Conservation (phyloP, 2,797 vertebrate genomes). For the Anisognathus igniventris region DNA sequence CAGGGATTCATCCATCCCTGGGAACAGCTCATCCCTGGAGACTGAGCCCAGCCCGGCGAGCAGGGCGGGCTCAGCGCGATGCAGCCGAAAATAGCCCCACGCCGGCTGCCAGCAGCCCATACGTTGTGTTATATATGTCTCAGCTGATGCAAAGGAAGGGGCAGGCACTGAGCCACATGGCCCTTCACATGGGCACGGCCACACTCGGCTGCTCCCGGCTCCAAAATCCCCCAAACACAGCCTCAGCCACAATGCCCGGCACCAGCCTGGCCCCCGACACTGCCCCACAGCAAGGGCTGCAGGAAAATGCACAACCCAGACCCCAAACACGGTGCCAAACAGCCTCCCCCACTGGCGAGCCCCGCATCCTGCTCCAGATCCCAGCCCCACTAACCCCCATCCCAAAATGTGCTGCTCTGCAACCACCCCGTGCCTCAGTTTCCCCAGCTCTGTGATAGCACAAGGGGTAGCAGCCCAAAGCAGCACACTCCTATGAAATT, state of each 20-base stretch:
- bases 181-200: neutral
- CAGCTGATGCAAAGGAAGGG: neutral
- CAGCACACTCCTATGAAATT: fast-evolving
- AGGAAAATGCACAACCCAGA: fast-evolving
- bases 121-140: neutral
- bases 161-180: neutral
- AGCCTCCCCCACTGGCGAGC: fast-evolving
- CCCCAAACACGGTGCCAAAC: fast-evolving
- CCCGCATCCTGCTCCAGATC: neutral
- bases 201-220: neutral
- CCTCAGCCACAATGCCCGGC: fast-evolving
- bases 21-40: neutral
- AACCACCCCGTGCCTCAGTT: neutral
- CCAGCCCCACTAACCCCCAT: neutral
- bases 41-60: neutral
- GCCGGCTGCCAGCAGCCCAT: neutral
- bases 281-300: neutral
- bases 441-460: neutral
- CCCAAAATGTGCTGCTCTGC: neutral
- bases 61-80: neutral
- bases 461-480: neutral
- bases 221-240: fast-evolving
- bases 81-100: neutral
- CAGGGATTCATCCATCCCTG: neutral
- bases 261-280: neutral